Base-by-base conservation (phyloP, 2,797 vertebrate species). In the Chaetophractus vellerosus region DNA sequence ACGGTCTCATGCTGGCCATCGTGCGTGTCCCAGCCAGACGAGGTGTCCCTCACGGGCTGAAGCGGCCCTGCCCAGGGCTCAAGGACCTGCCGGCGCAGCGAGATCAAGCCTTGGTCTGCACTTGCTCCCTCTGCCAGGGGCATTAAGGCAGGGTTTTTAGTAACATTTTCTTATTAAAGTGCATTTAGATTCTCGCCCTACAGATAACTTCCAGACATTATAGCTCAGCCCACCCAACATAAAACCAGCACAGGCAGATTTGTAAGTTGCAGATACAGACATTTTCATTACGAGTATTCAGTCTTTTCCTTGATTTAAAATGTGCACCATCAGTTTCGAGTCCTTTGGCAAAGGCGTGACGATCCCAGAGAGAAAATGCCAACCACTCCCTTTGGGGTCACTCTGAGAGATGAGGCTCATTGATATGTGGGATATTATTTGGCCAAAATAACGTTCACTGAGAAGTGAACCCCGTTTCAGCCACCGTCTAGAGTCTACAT, bases 1-100 rank as follows among this genome's bases (percentile, higher is more conserved):
- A 78, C 83, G 5, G 31, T 23, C 15, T 28, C 19, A 0, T 19
- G 33, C 50, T 78, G 5, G 15, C 9, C 0, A 45, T 21, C 38
- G 55, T n/a, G 36, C 11, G 52, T 6, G 21, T 28, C 33, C 33
- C 33, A 15, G n/a, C 11, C 36, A 12, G 50, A 48, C 50, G 4
- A 15, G 52, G 57, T 10, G 24, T 1, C n/a, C 63, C 55, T 38
- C 9, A 3, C 11, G 33, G 61, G 52, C 23, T 1, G 57, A 6
- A 23, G 41, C 0, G 2, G 31, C 59, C 5, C 0, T 16, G 14
- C 79, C 14, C 21, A 36, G 41, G 21, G 6, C 11, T 1, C 33
- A 5, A 11, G 52, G 61, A 26, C 74, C 31, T 63, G 18, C 41
- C 12, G 5, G 36, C 15, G 28, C 33, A 48, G 21, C 50, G 33